Evolutionary conservation across 1,140 invertebrate species (phyloP).

Genomic region (Sogatella furcifera): DNA sequence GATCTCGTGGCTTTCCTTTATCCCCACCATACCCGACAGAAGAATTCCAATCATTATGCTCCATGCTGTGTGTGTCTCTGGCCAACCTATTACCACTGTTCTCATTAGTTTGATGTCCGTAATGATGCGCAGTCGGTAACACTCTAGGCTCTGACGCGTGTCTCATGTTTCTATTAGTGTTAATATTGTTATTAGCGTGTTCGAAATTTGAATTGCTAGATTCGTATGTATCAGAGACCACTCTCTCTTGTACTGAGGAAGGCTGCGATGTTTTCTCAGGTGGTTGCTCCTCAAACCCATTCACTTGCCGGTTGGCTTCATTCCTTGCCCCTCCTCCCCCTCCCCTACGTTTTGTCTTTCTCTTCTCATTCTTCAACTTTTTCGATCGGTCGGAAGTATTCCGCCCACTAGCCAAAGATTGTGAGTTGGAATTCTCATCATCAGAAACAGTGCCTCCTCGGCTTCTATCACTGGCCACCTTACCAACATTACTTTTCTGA

Average conservation of each 20-base stretch:
- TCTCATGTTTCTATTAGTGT: neutral
- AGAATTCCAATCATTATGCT: neutral
- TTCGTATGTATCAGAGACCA: neutral
- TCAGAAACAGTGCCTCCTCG: neutral
- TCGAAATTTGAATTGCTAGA: neutral
- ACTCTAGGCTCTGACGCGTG: neutral
- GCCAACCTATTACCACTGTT: no score
- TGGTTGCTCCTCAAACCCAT: neutral
- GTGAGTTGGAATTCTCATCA: no score
- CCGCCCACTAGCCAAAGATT: no score
- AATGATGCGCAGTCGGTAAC: neutral
- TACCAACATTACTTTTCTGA: neutral
- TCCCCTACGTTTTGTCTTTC: neutral
- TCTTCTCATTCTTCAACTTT: neutral
- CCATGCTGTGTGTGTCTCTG: neutral
- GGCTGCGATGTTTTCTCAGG: neutral
- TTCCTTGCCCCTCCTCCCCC: neutral
- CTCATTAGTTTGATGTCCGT: neutral
- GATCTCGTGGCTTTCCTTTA: neutral
- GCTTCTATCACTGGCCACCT: neutral
- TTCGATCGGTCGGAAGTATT: neutral
- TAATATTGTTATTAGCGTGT: neutral
- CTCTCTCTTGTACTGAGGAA: neutral
- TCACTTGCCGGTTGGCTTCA: neutral
- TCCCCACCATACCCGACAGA: neutral